These are phyloP conservation scores for Cygnus atratus DNA, from an alignment of 2,113 vertebrate species.

Conservation along the genomic window DNA sequence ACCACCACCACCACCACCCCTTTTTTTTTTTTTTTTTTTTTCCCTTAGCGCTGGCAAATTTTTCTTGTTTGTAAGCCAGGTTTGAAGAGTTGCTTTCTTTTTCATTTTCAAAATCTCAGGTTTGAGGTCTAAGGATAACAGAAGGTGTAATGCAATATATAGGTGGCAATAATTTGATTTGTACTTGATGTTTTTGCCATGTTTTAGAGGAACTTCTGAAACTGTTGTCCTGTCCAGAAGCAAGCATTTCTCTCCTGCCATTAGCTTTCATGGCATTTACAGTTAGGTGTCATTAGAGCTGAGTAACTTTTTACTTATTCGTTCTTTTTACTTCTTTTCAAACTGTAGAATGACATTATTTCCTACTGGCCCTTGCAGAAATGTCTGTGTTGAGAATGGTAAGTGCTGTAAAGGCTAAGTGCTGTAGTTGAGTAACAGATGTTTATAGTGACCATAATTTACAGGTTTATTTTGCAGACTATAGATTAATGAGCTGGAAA, in stretches of 20 bases:
- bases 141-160: not conserved
- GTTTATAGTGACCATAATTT: not conserved
- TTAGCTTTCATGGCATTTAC: not conserved
- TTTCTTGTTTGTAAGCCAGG: not conserved
- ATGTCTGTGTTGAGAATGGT: not conserved
- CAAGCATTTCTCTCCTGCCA: not conserved
- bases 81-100: not conserved
- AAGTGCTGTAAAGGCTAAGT: not conserved
- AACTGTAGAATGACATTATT: not conserved
- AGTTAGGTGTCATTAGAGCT: not conserved
- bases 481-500: not conserved
- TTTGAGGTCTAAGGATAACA: not conserved
- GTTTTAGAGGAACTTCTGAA: not conserved
- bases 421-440: not conserved
- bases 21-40: not conserved
- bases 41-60: not conserved
- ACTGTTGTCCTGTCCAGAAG: not conserved
- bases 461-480: not conserved
- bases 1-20: fast-evolving
- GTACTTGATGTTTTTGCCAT: not conserved
- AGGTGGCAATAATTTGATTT: not conserved
- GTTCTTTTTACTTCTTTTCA: not conserved
- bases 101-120: not conserved
- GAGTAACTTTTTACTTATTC: not conserved
- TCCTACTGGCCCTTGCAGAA: not conserved